Percentiles rank a stretch among this genome's conserved stretches.
phyloP scores from a whole-genome alignment of 2,113 vertebrate species.

The Dendrocopos noguchii region DNA sequence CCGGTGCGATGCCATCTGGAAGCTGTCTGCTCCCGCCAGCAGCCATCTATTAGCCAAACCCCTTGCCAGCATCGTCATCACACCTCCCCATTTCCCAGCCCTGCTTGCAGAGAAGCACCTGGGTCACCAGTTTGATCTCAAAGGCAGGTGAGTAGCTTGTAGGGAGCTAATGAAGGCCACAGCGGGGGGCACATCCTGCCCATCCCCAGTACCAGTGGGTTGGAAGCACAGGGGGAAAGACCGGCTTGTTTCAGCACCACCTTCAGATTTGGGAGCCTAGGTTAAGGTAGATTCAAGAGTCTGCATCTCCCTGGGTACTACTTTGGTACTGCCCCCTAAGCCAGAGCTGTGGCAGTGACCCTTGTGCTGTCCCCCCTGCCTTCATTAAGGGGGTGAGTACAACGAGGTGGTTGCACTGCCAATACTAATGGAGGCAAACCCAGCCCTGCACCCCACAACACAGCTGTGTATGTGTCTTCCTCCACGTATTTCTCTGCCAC shows the following conservation, averaged over 20 bases:
- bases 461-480: background rate
- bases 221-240: background rate
- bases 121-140: slow-evolving; percentile 27
- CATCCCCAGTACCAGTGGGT: background rate
- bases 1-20: slow-evolving; percentile 63
- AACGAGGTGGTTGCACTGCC: background rate
- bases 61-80: background rate
- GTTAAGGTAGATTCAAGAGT: background rate
- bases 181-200: background rate
- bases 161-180: background rate
- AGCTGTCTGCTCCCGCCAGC: slow-evolving; percentile 68
- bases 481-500: background rate
- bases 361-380: background rate
- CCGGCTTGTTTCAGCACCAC: background rate
- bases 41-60: slow-evolving; percentile 18
- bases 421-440: background rate
- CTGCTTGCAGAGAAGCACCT: background rate
- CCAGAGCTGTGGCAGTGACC: too few species aligned
- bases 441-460: background rate
- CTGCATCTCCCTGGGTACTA: background rate
- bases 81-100: slow-evolving; percentile 10
- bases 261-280: background rate
- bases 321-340: too few species aligned
- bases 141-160: background rate
- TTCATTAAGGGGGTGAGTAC: background rate